Evolutionary conservation across 2,113 vertebrate species (phyloP).

Genomic region (Cheilinus undulatus): DNA sequence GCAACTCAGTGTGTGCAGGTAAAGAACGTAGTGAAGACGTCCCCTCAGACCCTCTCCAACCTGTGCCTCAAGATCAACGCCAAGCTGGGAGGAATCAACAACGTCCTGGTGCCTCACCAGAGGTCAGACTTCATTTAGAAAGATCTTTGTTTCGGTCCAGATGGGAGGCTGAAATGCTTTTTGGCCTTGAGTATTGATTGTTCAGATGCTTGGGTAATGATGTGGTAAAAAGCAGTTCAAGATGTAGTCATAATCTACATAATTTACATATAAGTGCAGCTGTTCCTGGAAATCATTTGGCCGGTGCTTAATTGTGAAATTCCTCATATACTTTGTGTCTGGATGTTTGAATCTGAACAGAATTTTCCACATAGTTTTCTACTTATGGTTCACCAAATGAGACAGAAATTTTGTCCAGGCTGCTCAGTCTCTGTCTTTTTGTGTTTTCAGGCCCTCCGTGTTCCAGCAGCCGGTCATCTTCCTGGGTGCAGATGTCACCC

Average conservation of each 20-base stretch:
- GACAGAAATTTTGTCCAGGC: not conserved
- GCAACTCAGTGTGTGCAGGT: constrained; percentile 99
- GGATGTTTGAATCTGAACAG: not conserved
- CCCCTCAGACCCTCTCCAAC: constrained; percentile 97
- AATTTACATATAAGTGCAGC: not conserved
- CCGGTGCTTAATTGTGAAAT: not conserved
- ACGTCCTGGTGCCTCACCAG: constrained; percentile 98
- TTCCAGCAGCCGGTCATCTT: constrained; percentile 99
- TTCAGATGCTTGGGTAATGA: constrained; percentile 15
- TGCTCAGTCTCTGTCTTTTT: not conserved
- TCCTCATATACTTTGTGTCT: not conserved
- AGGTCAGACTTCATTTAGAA: constrained; percentile 80
- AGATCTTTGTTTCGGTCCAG: not conserved
- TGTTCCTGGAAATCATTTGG: not conserved
- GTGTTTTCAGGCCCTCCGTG: constrained; percentile 89
- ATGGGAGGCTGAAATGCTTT: not conserved
- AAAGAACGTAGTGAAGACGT: constrained; percentile 99
- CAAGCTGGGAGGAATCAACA: constrained; percentile 98
- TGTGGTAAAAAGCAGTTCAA: constrained; percentile 5
- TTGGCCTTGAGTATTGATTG: not conserved
- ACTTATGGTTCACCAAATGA: not conserved
- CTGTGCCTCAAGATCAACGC: constrained; percentile 99
- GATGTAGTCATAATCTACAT: not conserved
- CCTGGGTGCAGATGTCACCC: constrained; percentile 95
- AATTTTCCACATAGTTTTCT: not conserved